These are phyloP conservation scores for Eudasyphora cyanicolor DNA, from an alignment of 2,888 invertebrate genomes.

Conservation along the genomic window DNA sequence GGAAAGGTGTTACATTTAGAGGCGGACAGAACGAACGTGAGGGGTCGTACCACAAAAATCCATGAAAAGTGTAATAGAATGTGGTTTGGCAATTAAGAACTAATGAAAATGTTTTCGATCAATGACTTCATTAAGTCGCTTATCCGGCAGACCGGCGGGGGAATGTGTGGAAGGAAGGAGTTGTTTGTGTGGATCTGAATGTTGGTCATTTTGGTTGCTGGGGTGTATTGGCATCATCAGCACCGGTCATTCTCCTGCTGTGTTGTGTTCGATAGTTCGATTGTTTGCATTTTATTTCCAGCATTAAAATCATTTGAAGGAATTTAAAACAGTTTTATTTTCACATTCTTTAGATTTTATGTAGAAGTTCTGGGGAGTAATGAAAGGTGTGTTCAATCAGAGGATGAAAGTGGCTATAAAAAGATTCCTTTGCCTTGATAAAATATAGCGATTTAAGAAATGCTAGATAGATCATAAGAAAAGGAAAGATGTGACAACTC, in stretches of 20 bases:
- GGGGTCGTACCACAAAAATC: not conserved
- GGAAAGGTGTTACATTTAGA: slow-evolving; percentile 23
- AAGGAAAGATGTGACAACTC: not conserved
- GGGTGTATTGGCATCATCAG: not conserved
- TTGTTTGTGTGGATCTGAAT: not conserved
- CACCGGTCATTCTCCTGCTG: slow-evolving; percentile 34
- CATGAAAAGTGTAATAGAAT: slow-evolving; percentile 47
- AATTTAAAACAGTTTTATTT: slow-evolving; percentile 1
- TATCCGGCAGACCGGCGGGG: slow-evolving; percentile 24
- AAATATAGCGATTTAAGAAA: too few species aligned
- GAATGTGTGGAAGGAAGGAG: not conserved
- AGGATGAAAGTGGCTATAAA: too few species aligned
- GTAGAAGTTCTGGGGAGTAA: too few species aligned
- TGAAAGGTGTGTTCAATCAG: too few species aligned
- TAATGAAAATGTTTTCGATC: slow-evolving; percentile 68
- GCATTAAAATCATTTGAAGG: slow-evolving; percentile 21
- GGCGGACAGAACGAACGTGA: not conserved
- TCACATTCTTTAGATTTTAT: not conserved
- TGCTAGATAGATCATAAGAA: too few species aligned
- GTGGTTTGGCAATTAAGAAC: slow-evolving; percentile 69
- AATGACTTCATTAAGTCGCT: slow-evolving; percentile 69
- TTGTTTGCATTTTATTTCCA: slow-evolving; percentile 7
- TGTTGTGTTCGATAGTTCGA: not conserved
- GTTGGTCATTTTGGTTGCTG: not conserved
- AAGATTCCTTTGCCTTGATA: too few species aligned